These are phyloP conservation scores for Scarus forsteni DNA, from an alignment of 2,797 vertebrate species.

Conservation along the genomic window DNA sequence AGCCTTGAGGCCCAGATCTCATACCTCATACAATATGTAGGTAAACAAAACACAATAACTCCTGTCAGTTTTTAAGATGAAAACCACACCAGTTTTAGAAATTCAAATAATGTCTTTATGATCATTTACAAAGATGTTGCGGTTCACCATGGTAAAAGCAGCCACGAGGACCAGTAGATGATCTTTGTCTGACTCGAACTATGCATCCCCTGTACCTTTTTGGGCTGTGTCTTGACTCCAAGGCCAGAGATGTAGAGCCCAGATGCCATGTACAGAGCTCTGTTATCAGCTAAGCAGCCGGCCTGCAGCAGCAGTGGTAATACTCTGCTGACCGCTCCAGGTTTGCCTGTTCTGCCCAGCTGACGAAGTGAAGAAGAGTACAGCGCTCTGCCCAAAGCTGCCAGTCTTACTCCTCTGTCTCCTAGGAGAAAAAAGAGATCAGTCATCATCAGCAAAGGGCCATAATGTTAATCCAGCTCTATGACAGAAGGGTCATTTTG, in stretches of 20 bases:
- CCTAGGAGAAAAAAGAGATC: constrained; percentile 53
- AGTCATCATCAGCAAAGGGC: not conserved
- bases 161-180: too few relatives aligned
- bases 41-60: too few relatives aligned
- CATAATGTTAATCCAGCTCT: too few relatives aligned
- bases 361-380: constrained; percentile 73
- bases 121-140: too few relatives aligned
- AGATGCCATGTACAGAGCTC: constrained; percentile 80
- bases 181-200: too few relatives aligned
- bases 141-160: too few relatives aligned
- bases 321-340: constrained; percentile 55
- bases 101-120: too few relatives aligned
- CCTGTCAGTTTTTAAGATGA: too few relatives aligned
- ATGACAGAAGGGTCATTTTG: too few relatives aligned
- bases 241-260: constrained; percentile 81
- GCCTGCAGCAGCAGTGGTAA: constrained; percentile 84
- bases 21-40: too few relatives aligned
- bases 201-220: constrained; percentile 69
- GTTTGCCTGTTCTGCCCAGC: constrained; percentile 53
- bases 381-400: constrained; percentile 74
- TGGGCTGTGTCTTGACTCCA: constrained; percentile 71
- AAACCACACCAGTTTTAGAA: too few relatives aligned
- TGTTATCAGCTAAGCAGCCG: constrained; percentile 80
- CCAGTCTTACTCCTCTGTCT: constrained; percentile 42
- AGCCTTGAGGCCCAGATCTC: too few relatives aligned